Evolutionary conservation across 2,888 invertebrate species (phyloP).

Genomic region (Lampropteryx suffumata): DNA sequence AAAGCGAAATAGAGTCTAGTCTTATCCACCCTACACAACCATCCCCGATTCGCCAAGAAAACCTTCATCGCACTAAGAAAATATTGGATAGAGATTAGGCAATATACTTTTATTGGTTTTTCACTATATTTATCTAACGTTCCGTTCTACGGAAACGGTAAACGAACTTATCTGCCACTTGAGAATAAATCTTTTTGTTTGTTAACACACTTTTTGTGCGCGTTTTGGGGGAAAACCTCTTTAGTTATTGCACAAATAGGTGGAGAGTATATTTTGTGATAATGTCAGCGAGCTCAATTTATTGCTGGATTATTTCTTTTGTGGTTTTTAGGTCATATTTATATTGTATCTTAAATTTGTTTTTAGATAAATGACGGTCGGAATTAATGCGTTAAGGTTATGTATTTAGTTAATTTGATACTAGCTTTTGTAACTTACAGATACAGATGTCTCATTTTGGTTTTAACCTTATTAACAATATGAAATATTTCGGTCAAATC

Average conservation of each 20-base stretch:
- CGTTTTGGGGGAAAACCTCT: conserved; percentile 40
- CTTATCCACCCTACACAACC: conserved; percentile 45
- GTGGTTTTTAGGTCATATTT: conserved; percentile 31
- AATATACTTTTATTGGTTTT: conserved; percentile 80
- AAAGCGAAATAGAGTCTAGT: background rate
- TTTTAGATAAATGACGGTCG: background rate
- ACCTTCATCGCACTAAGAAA: conserved; percentile 76
- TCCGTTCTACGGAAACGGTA: conserved; percentile 47
- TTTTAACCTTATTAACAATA: no score
- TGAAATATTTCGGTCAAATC: no score
- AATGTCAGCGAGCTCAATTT: conserved; percentile 62
- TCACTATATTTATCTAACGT: conserved; percentile 79
- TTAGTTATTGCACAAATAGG: conserved; percentile 61
- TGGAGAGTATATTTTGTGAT: conserved; percentile 53
- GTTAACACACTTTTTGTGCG: conserved; percentile 72
- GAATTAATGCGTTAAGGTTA: no score
- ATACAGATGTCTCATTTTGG: no score
- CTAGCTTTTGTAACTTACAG: no score
- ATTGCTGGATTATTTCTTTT: conserved; percentile 52
- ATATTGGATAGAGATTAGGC: conserved; percentile 82
- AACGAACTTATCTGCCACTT: conserved; percentile 69
- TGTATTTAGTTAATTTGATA: no score
- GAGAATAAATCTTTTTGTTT: conserved; percentile 79
- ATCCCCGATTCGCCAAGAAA: conserved; percentile 52
- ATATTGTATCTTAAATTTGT: no score